Conservation (phyloP, 2,888 invertebrate species). For the Drosophila fungiperda region DNA sequence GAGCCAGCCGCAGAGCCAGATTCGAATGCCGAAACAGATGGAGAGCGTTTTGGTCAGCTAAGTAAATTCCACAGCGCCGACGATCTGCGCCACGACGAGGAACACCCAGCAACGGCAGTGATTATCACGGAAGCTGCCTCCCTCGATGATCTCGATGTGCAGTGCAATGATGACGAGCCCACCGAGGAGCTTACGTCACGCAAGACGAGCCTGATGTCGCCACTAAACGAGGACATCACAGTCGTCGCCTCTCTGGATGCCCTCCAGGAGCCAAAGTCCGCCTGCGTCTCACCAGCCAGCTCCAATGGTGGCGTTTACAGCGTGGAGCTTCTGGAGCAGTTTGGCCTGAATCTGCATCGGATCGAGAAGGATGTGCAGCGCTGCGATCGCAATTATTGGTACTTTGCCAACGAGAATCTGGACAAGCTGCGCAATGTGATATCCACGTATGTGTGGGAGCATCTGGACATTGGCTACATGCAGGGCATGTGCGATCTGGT, state of each 20-base stretch:
- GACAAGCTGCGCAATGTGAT: slow-evolving; percentile 97
- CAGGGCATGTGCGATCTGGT: slow-evolving; percentile 99
- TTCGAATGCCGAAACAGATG: slow-evolving; percentile 35
- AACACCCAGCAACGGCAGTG: slow-evolving; percentile 88
- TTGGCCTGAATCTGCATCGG: slow-evolving; percentile 95
- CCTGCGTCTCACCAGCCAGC: slow-evolving; percentile 94
- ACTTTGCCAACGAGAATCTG: slow-evolving; percentile 94
- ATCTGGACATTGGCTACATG: slow-evolving; percentile 97
- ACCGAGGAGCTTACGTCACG: slow-evolving; percentile 87
- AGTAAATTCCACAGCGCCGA: slow-evolving; percentile 85
- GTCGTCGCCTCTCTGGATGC: slow-evolving; percentile 81
- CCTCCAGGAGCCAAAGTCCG: slow-evolving; percentile 86
- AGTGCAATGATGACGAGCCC: slow-evolving; percentile 84
- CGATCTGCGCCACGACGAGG: slow-evolving; percentile 78
- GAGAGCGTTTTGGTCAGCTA: slow-evolving; percentile 54
- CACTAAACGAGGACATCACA: slow-evolving; percentile 88
- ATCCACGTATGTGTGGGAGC: slow-evolving; percentile 97
- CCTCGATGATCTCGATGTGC: slow-evolving; percentile 86
- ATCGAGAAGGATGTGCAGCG: slow-evolving; percentile 98
- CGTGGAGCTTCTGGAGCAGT: slow-evolving; percentile 93
- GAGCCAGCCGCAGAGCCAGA: slow-evolving; percentile 30
- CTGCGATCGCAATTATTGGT: slow-evolving; percentile 97
- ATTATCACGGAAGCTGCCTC: slow-evolving; percentile 90
- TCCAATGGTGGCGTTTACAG: slow-evolving; percentile 96
- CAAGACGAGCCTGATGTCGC: slow-evolving; percentile 86